These are phyloP conservation scores for Panonychus citri DNA, from an alignment of 1,140 invertebrate genomes.

Conservation along the genomic window DNA sequence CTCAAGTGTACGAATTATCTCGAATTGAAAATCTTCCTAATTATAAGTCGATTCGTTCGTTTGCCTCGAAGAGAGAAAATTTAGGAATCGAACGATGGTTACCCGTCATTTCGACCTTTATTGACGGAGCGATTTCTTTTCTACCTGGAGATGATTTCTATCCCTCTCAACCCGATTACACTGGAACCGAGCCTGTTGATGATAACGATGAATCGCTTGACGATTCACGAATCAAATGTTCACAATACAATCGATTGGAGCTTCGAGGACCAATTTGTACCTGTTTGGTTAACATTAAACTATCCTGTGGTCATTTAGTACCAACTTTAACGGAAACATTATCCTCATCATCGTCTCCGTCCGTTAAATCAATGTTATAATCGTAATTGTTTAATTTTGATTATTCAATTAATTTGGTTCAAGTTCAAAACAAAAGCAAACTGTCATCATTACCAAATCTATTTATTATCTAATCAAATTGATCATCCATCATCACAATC, in stretches of 20 bases:
- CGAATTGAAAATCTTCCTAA: not conserved
- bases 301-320: slow-evolving; percentile 14
- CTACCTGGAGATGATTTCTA: slow-evolving; percentile 22
- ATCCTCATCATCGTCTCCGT: too few relatives aligned
- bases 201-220: slow-evolving; percentile 12
- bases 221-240: slow-evolving; percentile 10
- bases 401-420: too few relatives aligned
- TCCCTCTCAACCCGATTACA: slow-evolving; percentile 14
- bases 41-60: slow-evolving; percentile 18
- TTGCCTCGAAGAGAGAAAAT: slow-evolving; percentile 18
- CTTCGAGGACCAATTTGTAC: slow-evolving; percentile 13
- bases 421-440: too few relatives aligned
- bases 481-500: too few relatives aligned
- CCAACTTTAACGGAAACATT: slow-evolving; percentile 5
- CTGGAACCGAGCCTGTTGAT: slow-evolving; percentile 11
- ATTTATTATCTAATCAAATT: too few relatives aligned
- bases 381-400: too few relatives aligned
- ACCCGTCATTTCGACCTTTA: slow-evolving; percentile 21
- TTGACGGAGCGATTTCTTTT: slow-evolving; percentile 22
- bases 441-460: too few relatives aligned
- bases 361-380: too few relatives aligned
- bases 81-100: slow-evolving; percentile 22
- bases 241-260: slow-evolving; percentile 14
- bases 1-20: slow-evolving; percentile 28
- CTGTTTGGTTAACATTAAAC: slow-evolving; percentile 12